Percentiles rank a stretch among this genome's conserved stretches.
Conservation (phyloP, 2,113 vertebrate genomes). For the Salvator merianae region DNA sequence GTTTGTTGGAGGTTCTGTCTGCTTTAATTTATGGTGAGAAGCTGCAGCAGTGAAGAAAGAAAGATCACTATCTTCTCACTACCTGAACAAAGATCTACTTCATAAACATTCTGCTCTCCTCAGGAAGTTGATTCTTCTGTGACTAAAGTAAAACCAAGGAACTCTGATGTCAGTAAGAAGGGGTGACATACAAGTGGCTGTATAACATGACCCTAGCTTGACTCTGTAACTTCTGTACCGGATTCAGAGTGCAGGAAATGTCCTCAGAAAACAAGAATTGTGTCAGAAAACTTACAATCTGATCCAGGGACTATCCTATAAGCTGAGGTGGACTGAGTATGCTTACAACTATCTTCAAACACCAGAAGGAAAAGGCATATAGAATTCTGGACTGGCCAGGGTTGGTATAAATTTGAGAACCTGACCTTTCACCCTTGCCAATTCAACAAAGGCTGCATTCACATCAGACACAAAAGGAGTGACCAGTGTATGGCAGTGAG, state of each 20-base stretch:
- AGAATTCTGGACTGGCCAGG: not conserved
- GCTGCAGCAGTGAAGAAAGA: not conserved
- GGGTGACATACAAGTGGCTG: no score
- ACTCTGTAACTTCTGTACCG: not conserved
- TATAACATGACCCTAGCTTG: not conserved
- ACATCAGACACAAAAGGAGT: no score
- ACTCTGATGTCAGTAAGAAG: not conserved
- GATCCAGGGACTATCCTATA: not conserved
- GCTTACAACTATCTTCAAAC: no score
- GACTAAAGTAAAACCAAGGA: not conserved
- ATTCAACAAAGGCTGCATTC: not conserved
- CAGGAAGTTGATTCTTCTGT: not conserved
- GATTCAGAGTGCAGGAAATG: not conserved
- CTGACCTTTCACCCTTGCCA: not conserved
- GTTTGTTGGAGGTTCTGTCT: constrained; percentile 34
- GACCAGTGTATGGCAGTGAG: no score
- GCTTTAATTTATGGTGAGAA: constrained; percentile 44
- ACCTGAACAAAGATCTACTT: constrained; percentile 2
- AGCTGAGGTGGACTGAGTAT: not conserved
- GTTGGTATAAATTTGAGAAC: not conserved
- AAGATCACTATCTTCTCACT: constrained; percentile 17
- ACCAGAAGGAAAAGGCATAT: not conserved
- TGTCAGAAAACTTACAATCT: not conserved
- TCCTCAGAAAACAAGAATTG: not conserved
- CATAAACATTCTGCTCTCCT: constrained; percentile 4